Evolutionary conservation across 2,113 vertebrate genomes (phyloP), one percentile per base, ranked within the genome.

Genomic region (Delphinapterus leucas): DNA sequence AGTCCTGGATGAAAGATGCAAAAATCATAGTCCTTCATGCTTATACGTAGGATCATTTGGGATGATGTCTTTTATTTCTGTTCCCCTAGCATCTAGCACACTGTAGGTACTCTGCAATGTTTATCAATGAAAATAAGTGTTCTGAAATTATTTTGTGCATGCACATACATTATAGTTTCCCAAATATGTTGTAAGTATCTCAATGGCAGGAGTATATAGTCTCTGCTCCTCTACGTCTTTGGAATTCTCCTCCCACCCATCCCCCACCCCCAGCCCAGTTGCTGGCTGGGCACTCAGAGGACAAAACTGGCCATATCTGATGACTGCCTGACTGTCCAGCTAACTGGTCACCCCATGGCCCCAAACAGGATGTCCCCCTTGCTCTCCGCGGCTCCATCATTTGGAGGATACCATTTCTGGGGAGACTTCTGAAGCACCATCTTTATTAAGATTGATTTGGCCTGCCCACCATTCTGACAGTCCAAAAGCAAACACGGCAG

Each of bases 371-470:
- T 44, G 12, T 77, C 71, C 33, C 5, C 55, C 41, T 68, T 33
- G 36, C 10, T 90, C 81, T 79, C 38, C 0, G 0, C 0, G 8
- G 25, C 47, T 85, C 86, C 13, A 61, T 31, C 15, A 25, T 71
- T 53, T 53, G 53, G 53, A 53, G 53, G 15, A 96, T 95, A 65
- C 95, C 92, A 77, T 97, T 93, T 95, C 97, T 79, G 70, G 95
- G 94, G 97, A 97, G 96, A 14, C 63, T 97, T 98, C 82, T 70
- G 73, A 98, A 98, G 97, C 60, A 92, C 96, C 98, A 98, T 97
- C 96, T 97, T 98, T 97, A 98, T 99, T 95, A 98, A 99, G 98
- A 99, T 98, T 98, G 98, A 99, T 98, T 98, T 96, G 36, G 88
- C 96, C 96, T 87, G 83, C 97, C 96, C 55, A 33, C 93, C 61